Evolutionary conservation across 2,113 vertebrate species (phyloP).

Genomic region (Microcebus jonahi): DNA sequence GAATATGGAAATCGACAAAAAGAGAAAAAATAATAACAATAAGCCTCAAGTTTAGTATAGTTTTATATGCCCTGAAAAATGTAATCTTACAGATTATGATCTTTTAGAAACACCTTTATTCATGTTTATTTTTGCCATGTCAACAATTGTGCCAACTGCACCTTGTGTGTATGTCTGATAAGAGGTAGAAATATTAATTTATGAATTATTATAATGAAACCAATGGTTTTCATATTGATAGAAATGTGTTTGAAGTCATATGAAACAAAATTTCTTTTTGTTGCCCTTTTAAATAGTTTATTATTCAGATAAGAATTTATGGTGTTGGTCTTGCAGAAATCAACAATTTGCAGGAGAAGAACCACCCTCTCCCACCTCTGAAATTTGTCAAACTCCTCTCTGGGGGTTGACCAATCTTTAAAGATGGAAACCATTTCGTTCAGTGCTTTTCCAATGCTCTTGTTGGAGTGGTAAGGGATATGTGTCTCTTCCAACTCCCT

Average conservation of each 20-base stretch:
- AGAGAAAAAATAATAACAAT: not conserved
- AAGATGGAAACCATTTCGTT: not conserved
- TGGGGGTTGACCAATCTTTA: not conserved
- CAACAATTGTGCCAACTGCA: not conserved
- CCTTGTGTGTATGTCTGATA: not conserved
- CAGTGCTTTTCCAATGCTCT: not conserved
- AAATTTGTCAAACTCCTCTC: not conserved
- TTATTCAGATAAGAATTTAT: not conserved
- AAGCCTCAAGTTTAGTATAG: not conserved
- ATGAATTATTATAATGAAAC: not conserved
- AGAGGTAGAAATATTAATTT: conserved; percentile 44
- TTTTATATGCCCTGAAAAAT: conserved; percentile 14
- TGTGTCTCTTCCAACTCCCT: not conserved
- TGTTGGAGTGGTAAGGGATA: not conserved
- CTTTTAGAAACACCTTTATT: conserved; percentile 40
- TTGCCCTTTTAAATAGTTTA: not conserved
- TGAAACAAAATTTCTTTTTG: not conserved
- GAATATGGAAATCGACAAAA: conserved; percentile 57
- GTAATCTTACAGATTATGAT: not conserved
- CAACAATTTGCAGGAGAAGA: not conserved
- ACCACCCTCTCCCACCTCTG: too few relatives aligned
- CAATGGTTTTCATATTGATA: not conserved
- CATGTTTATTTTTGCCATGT: not conserved
- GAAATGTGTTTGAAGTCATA: not conserved
- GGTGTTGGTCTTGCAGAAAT: not conserved